Percentiles rank a stretch among this genome's conserved stretches.
Conservation (phyloP, 2,888 invertebrate species). For the Hirtodrosophila histrioides region DNA sequence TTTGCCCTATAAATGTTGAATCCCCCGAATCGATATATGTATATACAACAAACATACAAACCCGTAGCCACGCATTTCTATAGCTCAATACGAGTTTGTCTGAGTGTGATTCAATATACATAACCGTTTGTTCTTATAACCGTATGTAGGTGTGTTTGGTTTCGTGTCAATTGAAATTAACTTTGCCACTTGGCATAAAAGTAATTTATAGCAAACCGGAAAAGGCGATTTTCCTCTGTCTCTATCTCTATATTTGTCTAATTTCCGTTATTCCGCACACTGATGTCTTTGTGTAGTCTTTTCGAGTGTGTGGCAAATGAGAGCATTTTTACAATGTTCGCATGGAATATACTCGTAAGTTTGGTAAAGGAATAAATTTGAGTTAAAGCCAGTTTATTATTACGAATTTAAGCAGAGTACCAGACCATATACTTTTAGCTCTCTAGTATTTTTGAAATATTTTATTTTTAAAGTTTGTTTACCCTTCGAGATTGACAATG, state of each 20-base stretch:
- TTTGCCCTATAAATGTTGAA: constrained; percentile 74
- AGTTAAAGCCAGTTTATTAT: neutral
- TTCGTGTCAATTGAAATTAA: constrained; percentile 80
- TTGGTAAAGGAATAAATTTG: no score
- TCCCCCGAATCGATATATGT: constrained; percentile 68
- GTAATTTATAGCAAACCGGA: constrained; percentile 75
- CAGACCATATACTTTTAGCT: no score
- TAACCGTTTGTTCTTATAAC: constrained; percentile 15
- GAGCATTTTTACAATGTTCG: constrained; percentile 27
- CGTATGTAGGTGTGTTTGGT: constrained; percentile 68
- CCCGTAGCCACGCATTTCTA: constrained; percentile 30
- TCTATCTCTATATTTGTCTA: constrained; percentile 71
- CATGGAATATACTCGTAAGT: neutral
- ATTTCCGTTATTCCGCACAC: constrained; percentile 58
- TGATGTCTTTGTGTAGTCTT: constrained; percentile 34
- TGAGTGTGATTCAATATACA: constrained; percentile 39
- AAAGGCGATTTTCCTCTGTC: constrained; percentile 56
- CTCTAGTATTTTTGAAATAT: no score
- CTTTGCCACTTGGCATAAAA: constrained; percentile 77
- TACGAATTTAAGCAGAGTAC: no score
- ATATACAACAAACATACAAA: constrained; percentile 29
- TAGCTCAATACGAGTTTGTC: constrained; percentile 9
- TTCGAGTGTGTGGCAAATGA: constrained; percentile 35
- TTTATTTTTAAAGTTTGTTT: no score
- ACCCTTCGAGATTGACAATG: no score